These are phyloP conservation scores for Heliconius cydno DNA, from an alignment of 2,888 invertebrate genomes.

Conservation along the genomic window DNA sequence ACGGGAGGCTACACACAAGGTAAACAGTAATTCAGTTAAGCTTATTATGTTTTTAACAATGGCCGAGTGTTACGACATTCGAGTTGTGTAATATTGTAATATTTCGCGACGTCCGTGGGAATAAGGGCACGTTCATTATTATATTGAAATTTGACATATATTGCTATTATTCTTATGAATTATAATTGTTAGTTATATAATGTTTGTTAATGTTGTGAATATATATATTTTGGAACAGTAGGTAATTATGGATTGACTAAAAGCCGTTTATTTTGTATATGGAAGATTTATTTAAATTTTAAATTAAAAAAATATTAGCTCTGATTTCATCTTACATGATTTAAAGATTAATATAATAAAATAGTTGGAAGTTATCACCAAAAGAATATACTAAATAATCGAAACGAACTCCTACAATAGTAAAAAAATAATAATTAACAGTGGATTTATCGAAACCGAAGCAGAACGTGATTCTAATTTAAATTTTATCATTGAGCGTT, in stretches of 20 bases:
- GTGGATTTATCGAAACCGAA: constrained; percentile 12
- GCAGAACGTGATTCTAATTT: constrained; percentile 11
- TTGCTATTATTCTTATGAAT: background rate
- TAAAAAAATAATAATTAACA: background rate
- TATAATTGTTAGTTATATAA: background rate
- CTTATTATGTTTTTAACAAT: constrained; percentile 39
- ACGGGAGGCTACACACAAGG: constrained; percentile 24
- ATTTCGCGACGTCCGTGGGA: constrained; percentile 43
- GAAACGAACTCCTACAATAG: background rate
- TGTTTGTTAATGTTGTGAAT: background rate
- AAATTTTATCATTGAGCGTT: constrained; percentile 15
- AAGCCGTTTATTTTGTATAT: no score
- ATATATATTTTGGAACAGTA: no score
- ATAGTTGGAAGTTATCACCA: no score
- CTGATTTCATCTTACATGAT: no score
- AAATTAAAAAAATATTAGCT: no score
- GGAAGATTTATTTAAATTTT: no score
- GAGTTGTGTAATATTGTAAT: constrained; percentile 38
- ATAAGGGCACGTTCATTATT: constrained; percentile 34
- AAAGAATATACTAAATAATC: no score
- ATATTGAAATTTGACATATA: constrained; percentile 28
- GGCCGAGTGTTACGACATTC: constrained; percentile 29
- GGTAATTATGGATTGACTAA: no score
- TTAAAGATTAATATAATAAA: no score
- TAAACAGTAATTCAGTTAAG: constrained; percentile 23